Conservation (phyloP, 1,140 invertebrate genomes). For the Drosophila elegans region DNA sequence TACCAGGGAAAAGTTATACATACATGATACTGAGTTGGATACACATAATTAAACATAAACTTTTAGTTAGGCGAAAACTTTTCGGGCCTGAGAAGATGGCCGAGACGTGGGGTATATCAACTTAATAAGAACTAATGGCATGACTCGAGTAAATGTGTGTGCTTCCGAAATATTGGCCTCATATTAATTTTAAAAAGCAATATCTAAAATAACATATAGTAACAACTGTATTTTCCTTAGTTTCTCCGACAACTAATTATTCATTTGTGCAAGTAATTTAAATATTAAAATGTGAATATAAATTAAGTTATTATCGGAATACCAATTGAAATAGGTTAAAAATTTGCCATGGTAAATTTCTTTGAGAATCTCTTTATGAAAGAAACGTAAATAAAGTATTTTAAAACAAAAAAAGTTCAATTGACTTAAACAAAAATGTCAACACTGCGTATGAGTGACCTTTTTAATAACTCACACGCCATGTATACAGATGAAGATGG, state of each 20-base stretch:
- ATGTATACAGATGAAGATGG: neutral
- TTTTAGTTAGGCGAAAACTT: slow-evolving; percentile 30
- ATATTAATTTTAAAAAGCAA: neutral
- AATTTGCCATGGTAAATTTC: no score
- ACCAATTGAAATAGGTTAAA: no score
- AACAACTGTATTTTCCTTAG: neutral
- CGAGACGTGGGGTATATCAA: neutral
- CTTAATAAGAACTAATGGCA: slow-evolving; percentile 23
- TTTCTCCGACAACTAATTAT: no score
- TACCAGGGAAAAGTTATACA: slow-evolving; percentile 6
- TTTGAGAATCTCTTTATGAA: no score
- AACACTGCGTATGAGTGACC: slow-evolving; percentile 7
- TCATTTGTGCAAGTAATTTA: no score
- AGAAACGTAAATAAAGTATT: no score
- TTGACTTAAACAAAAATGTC: no score
- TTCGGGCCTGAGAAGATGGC: neutral
- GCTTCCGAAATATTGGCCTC: neutral
- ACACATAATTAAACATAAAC: slow-evolving; percentile 45
- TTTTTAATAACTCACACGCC: neutral
- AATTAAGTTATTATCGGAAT: no score
- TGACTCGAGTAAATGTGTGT: neutral
- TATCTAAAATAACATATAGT: neutral
- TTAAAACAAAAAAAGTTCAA: no score
- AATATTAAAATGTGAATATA: no score
- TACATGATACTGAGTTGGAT: slow-evolving; percentile 21